These are phyloP conservation scores for Diplolepis rosae DNA, from an alignment of 2,888 invertebrate genomes.

Conservation along the genomic window DNA sequence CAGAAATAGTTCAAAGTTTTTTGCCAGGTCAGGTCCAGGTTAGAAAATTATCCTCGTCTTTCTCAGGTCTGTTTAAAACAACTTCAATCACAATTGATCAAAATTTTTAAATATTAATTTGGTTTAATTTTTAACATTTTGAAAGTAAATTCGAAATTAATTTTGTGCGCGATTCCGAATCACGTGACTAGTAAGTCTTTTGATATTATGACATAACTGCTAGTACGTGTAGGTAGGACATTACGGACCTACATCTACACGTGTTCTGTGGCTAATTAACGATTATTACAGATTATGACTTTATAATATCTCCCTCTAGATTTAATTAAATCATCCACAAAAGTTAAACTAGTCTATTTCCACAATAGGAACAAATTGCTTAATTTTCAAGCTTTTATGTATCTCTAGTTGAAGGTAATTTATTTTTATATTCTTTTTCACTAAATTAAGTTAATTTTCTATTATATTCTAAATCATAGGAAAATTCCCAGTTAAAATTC, in stretches of 20 bases:
- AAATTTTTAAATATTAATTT: too few relatives aligned
- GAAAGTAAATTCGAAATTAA: not conserved
- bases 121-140: not conserved
- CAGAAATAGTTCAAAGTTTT: too few relatives aligned
- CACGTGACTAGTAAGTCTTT: not conserved
- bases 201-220: not conserved
- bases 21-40: too few relatives aligned
- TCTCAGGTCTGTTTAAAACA: too few relatives aligned
- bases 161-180: not conserved
- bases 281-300: not conserved
- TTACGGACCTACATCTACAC: not conserved
- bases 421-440: too few relatives aligned
- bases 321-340: not conserved
- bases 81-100: too few relatives aligned
- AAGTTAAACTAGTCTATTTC: not conserved
- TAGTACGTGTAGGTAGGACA: not conserved
- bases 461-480: too few relatives aligned
- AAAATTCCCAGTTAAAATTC: too few relatives aligned
- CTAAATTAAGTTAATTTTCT: too few relatives aligned
- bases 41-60: too few relatives aligned
- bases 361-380: not conserved
- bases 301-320: not conserved
- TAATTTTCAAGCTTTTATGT: not conserved
- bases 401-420: too few relatives aligned
- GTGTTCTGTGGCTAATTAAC: not conserved